Percentiles rank a stretch among this genome's conserved stretches.
These are phyloP conservation scores for Colletes gigas DNA, from an alignment of 1,140 invertebrate genomes.

Conservation along the genomic window DNA sequence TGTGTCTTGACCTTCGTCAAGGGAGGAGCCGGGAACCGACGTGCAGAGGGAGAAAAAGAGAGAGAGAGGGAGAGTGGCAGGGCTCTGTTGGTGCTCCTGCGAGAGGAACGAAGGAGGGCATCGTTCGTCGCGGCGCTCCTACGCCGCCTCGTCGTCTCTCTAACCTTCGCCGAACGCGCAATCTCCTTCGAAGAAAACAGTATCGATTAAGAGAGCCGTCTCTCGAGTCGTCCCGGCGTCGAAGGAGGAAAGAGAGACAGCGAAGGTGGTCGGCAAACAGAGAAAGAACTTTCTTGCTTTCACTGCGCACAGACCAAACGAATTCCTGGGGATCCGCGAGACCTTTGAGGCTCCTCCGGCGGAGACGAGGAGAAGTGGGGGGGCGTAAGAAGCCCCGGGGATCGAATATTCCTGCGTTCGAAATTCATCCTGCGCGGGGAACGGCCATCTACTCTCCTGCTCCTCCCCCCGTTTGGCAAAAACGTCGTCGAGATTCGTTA, in stretches of 20 bases:
- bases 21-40: conserved; percentile 58
- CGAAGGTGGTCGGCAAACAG: not conserved
- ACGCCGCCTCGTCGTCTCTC: conserved; percentile 2
- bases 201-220: conserved; percentile 61
- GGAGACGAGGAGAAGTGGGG: not conserved
- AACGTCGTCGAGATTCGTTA: conserved; percentile 14
- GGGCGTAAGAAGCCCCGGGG: not conserved
- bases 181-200: conserved; percentile 67
- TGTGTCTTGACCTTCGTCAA: conserved; percentile 77
- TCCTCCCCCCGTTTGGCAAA: too few species aligned
- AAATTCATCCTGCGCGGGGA: not conserved
- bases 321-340: conserved; percentile 41
- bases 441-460: too few species aligned
- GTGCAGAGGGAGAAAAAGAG: not conserved
- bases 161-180: conserved; percentile 61
- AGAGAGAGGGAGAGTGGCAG: too few species aligned
- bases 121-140: conserved; percentile 25
- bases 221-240: conserved; percentile 11
- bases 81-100: not conserved
- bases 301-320: conserved; percentile 35
- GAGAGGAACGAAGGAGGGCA: not conserved
- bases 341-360: not conserved
- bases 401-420: conserved; percentile 12
- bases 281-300: conserved; percentile 52
- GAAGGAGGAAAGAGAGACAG: conserved; percentile 8